Base-by-base conservation (phyloP, 2,888 invertebrate genomes). In the Belgica antarctica region DNA sequence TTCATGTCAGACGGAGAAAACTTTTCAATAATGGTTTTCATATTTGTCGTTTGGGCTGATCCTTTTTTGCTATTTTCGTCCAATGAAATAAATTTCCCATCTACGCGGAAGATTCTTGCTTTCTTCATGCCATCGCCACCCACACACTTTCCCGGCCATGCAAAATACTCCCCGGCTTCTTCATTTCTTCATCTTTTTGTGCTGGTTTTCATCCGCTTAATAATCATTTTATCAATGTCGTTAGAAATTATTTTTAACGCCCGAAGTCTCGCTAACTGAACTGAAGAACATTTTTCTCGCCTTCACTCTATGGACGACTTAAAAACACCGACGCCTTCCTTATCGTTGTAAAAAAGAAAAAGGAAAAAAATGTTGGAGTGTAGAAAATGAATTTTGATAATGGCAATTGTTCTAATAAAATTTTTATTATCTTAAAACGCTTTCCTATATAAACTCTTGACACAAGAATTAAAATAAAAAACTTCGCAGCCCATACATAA, bases 341-440 rank as follows among this genome's bases (percentile, higher is more conserved):
- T 22, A 52, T 52, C 52, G n/a, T 52, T 52, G 22, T 52, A 17
- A 52, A 52, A 52, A 22, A 52, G 7, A 52, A 52, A 46, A 52
- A 52, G 19, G 2, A 10, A 41, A n/a, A 8, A 31, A 31, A 31
- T 8, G 34, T 12, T 31, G 17, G 52, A 52, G 52, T 52, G 52
- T 17, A 46, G 22, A n/a, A 17, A 17, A 17, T 1, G 22, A 52
- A 52, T 5, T 52, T 52, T 52, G 52, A 52, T 52, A 52, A 52
- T 52, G 22, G 52, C 17, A 19, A 52, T 52, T 41, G 17, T 22
- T 19, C 52, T 52, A 52, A 52, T 52, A 52, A 52, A 52, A 52
- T 52, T 52, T n/a, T 52, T 52, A 52, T 52, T 52, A 52, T 52
- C 52, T 52, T 22, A 31, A 41, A 52, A 22, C 52, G 22, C n/a